Base-by-base conservation (phyloP, 2,888 invertebrate species). In the Ophioninae sp. region DNA sequence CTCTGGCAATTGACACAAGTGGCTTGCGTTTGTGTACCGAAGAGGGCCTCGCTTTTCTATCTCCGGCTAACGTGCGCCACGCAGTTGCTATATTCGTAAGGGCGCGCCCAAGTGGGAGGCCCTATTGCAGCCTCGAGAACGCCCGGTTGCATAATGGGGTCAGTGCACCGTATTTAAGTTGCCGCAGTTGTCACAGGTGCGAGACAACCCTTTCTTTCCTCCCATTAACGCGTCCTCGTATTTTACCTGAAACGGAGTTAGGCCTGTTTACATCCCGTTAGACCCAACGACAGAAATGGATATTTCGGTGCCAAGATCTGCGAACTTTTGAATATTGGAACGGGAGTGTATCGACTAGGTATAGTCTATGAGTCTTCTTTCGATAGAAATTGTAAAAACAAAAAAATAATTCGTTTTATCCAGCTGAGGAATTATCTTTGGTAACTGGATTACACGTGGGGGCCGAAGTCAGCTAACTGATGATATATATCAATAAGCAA, bases 1-100 rank as follows among this genome's bases (percentile, higher is more conserved):
- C 64, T 22, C 59, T 68, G 67, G 65, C 79, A 79, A 79, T 82
- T 82, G 79, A 82, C 82, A 82, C 82, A 82, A 82, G 82, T 82
- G 82, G 59, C 71, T 71, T 58, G 71, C 65, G 75, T 79, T 75
- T 71, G 56, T 82, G 75, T 61, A 56, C 37, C 69, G 56, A 56
- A 64, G 56, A 59, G 75, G 41, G 71, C 6, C 63, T 65, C 63
- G 65, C 71, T 82, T 82, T 82, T 79, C 79, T 79, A 75, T 71
- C 61, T 61, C 22, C 71, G 63, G 41, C 64, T 30, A 72, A 65
- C 81, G 72, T 13, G 20, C 23, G 20, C 71, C 75, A 30, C 75
- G 23, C 79, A 79, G 71, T 65, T 58, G 20, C 58, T 78, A 74
- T 64, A 74, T 75, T 72, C 71, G 64, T 72, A 51, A 79, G 75